Percentiles rank a stretch among this genome's conserved stretches.
Evolutionary conservation across 1,140 invertebrate genomes (phyloP).

Genomic region (Scaptomyza hsui): DNA sequence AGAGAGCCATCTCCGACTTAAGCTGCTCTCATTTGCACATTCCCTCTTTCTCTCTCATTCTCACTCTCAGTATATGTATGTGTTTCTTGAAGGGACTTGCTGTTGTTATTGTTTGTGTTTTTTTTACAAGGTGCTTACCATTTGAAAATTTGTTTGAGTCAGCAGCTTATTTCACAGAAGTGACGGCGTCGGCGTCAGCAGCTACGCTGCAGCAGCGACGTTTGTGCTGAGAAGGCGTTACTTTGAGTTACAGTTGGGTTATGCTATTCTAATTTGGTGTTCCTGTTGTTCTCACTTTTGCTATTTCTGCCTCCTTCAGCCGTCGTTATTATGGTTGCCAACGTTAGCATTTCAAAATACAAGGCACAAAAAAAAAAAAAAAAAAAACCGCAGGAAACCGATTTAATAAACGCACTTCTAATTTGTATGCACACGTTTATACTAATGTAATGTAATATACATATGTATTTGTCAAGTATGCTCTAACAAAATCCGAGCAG

Average conservation of each 20-base stretch:
- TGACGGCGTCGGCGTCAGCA: slow-evolving; percentile 25
- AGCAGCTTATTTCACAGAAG: slow-evolving; percentile 57
- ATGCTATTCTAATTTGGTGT: slow-evolving; percentile 9
- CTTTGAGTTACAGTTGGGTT: slow-evolving; percentile 42
- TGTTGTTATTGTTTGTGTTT: slow-evolving; percentile 13
- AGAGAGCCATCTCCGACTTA: background rate
- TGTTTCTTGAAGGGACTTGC: slow-evolving; percentile 1
- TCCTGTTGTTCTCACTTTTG: slow-evolving; percentile 19
- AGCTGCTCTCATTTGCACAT: background rate
- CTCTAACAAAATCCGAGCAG: slow-evolving; percentile 22
- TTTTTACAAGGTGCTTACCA: slow-evolving; percentile 63
- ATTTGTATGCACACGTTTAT: slow-evolving; percentile 40
- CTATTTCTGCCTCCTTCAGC: slow-evolving; percentile 26
- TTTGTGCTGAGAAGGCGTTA: slow-evolving; percentile 71
- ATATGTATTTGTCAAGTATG: slow-evolving; percentile 6
- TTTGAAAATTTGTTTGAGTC: slow-evolving; percentile 71
- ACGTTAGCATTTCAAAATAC: slow-evolving; percentile 53
- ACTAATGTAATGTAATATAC: slow-evolving; percentile 15
- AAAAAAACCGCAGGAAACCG: slow-evolving; percentile 20
- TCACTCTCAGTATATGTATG: background rate
- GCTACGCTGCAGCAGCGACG: slow-evolving; percentile 17
- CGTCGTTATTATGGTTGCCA: slow-evolving; percentile 16
- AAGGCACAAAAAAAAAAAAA: slow-evolving; percentile 8
- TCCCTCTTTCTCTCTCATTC: background rate
- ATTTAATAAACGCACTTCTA: slow-evolving; percentile 61